A percentile compares a stretch with the other conserved stretches of the same genome.
These are phyloP conservation scores for Plectrocnemia conspersa DNA, from an alignment of 1,140 invertebrate species.

Conservation along the genomic window DNA sequence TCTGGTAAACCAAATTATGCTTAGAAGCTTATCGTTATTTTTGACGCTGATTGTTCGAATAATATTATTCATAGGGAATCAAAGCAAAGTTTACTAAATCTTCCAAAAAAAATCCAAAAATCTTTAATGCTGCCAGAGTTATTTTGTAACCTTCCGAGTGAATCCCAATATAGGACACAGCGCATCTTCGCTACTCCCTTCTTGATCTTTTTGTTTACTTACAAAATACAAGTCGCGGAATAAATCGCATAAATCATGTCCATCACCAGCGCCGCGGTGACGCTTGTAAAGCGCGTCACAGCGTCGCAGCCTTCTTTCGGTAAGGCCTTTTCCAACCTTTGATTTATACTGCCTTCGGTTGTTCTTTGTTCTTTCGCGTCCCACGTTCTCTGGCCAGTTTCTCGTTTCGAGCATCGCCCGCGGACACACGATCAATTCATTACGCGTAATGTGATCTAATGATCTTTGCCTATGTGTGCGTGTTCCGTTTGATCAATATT, in stretches of 20 bases:
- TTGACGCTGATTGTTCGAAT: too few relatives aligned
- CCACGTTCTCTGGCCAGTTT: not conserved
- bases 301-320: conserved; percentile 5
- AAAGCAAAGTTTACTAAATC: too few relatives aligned
- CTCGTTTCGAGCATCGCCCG: not conserved
- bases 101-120: too few relatives aligned
- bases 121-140: too few relatives aligned
- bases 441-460: conserved; percentile 5
- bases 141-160: too few relatives aligned
- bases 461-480: too few relatives aligned
- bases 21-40: too few relatives aligned
- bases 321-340: conserved; percentile 2
- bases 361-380: conserved; percentile 11
- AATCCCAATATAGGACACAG: too few relatives aligned
- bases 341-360: conserved; percentile 7
- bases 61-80: too few relatives aligned
- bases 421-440: not conserved
- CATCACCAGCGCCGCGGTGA: conserved; percentile 15
- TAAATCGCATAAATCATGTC: conserved; percentile 17
- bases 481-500: too few relatives aligned
- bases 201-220: too few relatives aligned
- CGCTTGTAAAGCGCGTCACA: conserved; percentile 4
- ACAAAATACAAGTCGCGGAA: not conserved
- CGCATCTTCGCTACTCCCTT: not conserved
- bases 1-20: too few relatives aligned